Percentiles rank a stretch among this genome's conserved stretches.
These are phyloP conservation scores for Halocynthia aurantium DNA, from an alignment of 23 tunicate species.

Conservation along the genomic window DNA sequence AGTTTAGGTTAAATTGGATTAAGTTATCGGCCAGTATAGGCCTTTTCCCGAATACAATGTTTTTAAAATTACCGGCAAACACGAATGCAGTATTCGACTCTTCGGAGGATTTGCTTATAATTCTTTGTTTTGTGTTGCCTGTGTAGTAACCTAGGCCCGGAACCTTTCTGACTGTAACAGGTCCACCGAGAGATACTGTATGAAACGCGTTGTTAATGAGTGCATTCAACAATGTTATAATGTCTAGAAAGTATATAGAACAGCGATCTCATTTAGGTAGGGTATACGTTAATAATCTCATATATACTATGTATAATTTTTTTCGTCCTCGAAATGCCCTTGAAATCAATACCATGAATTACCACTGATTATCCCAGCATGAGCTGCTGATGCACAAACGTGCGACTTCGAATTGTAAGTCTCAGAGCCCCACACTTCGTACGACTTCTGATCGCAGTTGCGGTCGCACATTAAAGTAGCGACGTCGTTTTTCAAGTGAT, in stretches of 20 bases:
- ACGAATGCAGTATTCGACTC: slow-evolving; percentile 8
- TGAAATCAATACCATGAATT: not conserved
- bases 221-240: not conserved
- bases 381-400: slow-evolving; percentile 22
- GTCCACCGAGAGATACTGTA: slow-evolving; percentile 42
- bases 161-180: slow-evolving; percentile 26
- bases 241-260: no score
- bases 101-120: slow-evolving; percentile 9
- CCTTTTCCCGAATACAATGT: not conserved
- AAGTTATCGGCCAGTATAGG: no score
- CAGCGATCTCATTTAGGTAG: not conserved
- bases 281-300: not conserved
- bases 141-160: slow-evolving; percentile 8
- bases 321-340: not conserved
- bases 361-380: slow-evolving; percentile 19
- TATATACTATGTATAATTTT: not conserved
- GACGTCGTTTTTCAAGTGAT: slow-evolving; percentile 18
- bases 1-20: not conserved
- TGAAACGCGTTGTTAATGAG: not conserved
- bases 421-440: slow-evolving; percentile 26
- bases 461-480: slow-evolving; percentile 7
- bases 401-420: slow-evolving; percentile 21
- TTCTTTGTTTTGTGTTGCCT: slow-evolving; percentile 28
- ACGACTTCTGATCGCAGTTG: slow-evolving; percentile 5
- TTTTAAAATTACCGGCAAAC: slow-evolving; percentile 8